Base-by-base conservation (phyloP, 2,888 invertebrate genomes). In the Trichogramma evanescens region DNA sequence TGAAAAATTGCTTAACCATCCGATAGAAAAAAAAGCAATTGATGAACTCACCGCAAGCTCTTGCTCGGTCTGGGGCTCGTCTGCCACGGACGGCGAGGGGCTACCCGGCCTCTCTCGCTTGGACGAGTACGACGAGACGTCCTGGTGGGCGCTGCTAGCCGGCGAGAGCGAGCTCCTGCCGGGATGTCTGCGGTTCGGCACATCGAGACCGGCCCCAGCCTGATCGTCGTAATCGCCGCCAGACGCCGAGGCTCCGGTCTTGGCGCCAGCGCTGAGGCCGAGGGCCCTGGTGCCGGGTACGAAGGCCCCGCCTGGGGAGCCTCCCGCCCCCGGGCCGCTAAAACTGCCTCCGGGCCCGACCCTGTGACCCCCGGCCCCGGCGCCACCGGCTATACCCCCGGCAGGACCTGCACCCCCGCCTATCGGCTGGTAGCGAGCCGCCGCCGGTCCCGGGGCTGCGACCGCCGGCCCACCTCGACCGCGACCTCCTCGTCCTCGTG, bases 1-100 rank as follows among this genome's bases (percentile, higher is more conserved):
- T 26, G 26, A 26, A 26, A 26, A 26, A 26, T 2, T 1, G 26
- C 26, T 26, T 26, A 26, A 26, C 26, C 26, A 26, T 26, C 26
- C 26, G 26, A 26, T 26, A 26, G 13, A 50, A 6, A 44, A n/a
- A 50, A 39, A 6, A 13, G 1, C 8, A 13, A 13, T 13, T 1
- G 6, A 4, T 2, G 5, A 46, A n/a, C 54, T 48, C 72, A 89
- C 89, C 82, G 89, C 89, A 48, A 90, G 82, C 74, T 92, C 92
- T 67, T 84, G 83, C 72, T 91, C 91, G 65, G 89, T 89, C 77
- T 93, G 93, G 26, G 26, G 26, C 74, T 95, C 95, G 69, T 93
- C 93, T 70, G 89, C 89, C 70, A 93, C 86, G 64, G 95, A 94
- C 49, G 94, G 94, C 68, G 94, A 94, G 2, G 95, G 95, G 71